Evolutionary conservation across 2,888 invertebrate genomes (phyloP), one percentile per base, ranked within the genome.

Genomic region (Megaustenia siamemsis): DNA sequence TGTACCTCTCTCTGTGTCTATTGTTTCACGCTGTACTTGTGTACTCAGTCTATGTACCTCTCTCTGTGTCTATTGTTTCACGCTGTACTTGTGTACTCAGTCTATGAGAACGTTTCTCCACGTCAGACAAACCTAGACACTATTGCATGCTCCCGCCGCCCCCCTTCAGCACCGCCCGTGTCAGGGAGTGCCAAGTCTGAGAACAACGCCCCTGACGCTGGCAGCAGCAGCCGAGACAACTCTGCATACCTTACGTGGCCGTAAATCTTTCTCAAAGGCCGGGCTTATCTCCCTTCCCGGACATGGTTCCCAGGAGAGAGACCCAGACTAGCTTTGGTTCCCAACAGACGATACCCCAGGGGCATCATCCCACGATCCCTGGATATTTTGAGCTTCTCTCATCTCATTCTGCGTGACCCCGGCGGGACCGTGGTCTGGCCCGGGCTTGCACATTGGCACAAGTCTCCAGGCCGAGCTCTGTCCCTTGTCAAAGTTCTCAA

Each of bases 221-320:
- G 0, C 5, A 32, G 0, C 5, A 32, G 32, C 18, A 49, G 49
- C 5, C 32, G 18, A 32, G 28, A 73, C 73, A 73, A 28, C 28
- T 32, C 49, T 73, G 32, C 49, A 49, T 28, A 45, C 73, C 32
- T 28, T 15, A 60, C 24, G n/a, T 38, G 77, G 35, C 28, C 77
- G 56, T 77, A 77, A 77, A 77, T 77, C 77, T 77, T 24, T 60
- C 77, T 77, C 77, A 77, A 77, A 77, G 77, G 28, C 60, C 56
- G 28, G 3, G 38, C 77, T 77, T 77, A 77, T 77, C 77, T 21
- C 38, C 40, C 12, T 35, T n/a, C 35, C 60, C 77, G 10, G 56
- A 21, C 56, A 24, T 2, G 3, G 12, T 56, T 76, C 76, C 76
- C 56, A 53, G 35, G 35, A 38, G 6, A 28, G 56, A 60, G 40